Base-by-base conservation (phyloP, 2,888 invertebrate genomes). In the Monochamus alternatus region DNA sequence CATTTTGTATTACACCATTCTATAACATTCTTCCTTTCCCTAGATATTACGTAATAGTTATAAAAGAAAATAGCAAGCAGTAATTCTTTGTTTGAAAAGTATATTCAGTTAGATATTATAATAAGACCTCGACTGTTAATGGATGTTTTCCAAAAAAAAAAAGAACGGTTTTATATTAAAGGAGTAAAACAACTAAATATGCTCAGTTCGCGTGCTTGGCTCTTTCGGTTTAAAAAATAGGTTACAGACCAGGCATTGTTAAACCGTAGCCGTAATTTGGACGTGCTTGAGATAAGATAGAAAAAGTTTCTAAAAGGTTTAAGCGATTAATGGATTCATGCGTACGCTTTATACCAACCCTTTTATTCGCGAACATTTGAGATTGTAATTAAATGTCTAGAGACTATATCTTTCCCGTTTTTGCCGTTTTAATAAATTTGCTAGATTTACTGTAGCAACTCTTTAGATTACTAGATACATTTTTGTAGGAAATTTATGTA, bases 301-400 rank as follows among this genome's bases (percentile, higher is more conserved):
- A 85, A 83, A 81, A 76, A 82, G 75, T 76, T 72, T 73, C 75
- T 74, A 75, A 75, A 76, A 78, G 83, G 84, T 83, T 84, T 84
- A 84, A 76, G 79, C 81, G 84, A 84, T 83, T 84, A 84, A 78
- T 79, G 82, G 80, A 84, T 84, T 85, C 84, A 82, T 83, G 83
- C 84, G 83, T 83, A 82, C 79, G 80, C 81, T 81, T 81, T 82
- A 81, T 81, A 77, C 78, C 81, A 79, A 77, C 78, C 76, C 77
- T 81, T 79, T 80, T 80, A 70, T 63, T 73, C 74, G 74, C 32
- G 38, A 66, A 78, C 80, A 81, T 81, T 79, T 79, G 79, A 80
- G 77, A 80, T 76, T 76, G 59, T 80, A 81, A 82, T 82, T 82
- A 81, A 82, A 82, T 77, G 79, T 78, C 79, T 81, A 81, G 81